Evolutionary conservation across 2,888 invertebrate genomes (phyloP).

Genomic region (Trisateles emortualis): DNA sequence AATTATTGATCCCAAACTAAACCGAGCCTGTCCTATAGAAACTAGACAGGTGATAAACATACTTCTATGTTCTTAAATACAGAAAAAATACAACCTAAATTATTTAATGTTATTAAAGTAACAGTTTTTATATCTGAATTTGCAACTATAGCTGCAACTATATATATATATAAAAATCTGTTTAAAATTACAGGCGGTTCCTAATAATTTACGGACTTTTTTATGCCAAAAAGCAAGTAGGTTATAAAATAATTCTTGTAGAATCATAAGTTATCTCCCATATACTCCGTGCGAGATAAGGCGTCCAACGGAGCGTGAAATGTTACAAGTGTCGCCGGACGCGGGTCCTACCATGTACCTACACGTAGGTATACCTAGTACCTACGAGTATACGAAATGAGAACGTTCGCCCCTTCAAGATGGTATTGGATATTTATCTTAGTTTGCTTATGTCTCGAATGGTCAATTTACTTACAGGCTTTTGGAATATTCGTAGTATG

Average conservation of each 20-base stretch:
- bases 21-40: too few relatives aligned
- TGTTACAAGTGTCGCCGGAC: constrained; percentile 72
- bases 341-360: constrained; percentile 21
- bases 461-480: neutral
- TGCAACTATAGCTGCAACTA: too few relatives aligned
- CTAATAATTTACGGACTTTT: too few relatives aligned
- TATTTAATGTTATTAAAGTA: too few relatives aligned
- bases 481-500: neutral
- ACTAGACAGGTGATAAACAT: too few relatives aligned
- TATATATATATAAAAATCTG: too few relatives aligned
- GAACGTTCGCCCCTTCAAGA: constrained; percentile 2
- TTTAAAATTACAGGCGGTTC: too few relatives aligned
- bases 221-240: neutral
- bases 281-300: constrained; percentile 60
- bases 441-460: neutral
- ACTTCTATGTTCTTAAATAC: too few relatives aligned
- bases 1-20: too few relatives aligned
- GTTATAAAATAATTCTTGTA: constrained; percentile 6
- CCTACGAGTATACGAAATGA: constrained; percentile 23
- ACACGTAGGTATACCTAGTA: constrained; percentile 29
- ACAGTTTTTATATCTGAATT: too few relatives aligned
- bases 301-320: constrained; percentile 69
- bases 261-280: constrained; percentile 44
- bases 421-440: neutral
- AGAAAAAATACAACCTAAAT: too few relatives aligned